Evolutionary conservation across 2,113 vertebrate genomes (phyloP).

Genomic region (Chauna torquata): DNA sequence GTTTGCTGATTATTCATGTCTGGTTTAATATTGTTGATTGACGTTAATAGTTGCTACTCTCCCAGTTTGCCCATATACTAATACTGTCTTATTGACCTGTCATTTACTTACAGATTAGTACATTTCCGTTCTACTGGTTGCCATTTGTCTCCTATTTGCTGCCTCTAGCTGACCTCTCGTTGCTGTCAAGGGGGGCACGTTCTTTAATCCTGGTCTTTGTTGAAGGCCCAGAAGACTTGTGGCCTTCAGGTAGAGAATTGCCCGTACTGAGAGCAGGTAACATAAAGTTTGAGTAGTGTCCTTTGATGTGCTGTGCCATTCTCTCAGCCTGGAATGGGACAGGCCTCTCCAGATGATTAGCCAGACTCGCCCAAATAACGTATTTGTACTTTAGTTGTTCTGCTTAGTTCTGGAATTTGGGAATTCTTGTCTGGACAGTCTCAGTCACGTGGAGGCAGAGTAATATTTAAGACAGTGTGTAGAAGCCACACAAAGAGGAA

Average conservation of each 20-base stretch:
- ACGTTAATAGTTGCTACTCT: neutral
- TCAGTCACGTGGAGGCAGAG: neutral
- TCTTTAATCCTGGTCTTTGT: neutral
- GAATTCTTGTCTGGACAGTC: neutral
- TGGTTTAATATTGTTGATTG: neutral
- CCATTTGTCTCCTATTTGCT: neutral
- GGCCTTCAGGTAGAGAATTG: neutral
- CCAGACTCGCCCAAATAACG: accelerated
- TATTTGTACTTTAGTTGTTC: neutral
- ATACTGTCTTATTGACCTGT: neutral
- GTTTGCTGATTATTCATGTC: neutral
- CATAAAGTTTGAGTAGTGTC: neutral
- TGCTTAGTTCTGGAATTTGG: neutral
- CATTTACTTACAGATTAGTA: neutral
- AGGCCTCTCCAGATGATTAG: neutral
- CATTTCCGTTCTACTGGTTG: neutral
- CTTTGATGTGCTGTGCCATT: neutral
- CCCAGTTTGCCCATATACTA: neutral
- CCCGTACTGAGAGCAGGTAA: neutral
- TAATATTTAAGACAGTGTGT: neutral
- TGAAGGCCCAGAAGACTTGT: neutral
- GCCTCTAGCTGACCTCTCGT: neutral
- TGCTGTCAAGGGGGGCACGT: neutral
- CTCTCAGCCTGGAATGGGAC: neutral
- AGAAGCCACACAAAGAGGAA: neutral